Evolutionary conservation across 1,140 invertebrate genomes (phyloP).

Genomic region (Amyelois transitella): DNA sequence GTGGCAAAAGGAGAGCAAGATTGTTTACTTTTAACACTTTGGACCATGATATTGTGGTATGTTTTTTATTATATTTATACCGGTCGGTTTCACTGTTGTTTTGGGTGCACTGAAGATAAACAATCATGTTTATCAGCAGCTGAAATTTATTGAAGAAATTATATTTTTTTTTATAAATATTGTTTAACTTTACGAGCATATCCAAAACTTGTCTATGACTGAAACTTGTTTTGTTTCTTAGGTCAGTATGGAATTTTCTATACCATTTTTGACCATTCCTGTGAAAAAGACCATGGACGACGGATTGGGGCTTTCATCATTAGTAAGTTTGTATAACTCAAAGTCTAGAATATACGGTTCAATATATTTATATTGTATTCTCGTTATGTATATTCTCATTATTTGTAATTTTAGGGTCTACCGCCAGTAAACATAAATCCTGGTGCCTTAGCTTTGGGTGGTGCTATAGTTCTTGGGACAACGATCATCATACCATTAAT

Average conservation of each 20-base stretch:
- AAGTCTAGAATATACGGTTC: constrained; percentile 3
- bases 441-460: constrained; percentile 44
- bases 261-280: constrained; percentile 67
- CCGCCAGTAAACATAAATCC: constrained; percentile 63
- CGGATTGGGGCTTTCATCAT: constrained; percentile 15
- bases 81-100: no score
- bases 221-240: constrained; percentile 12
- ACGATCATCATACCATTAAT: constrained; percentile 46
- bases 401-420: constrained; percentile 38
- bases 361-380: constrained; percentile 11
- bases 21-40: constrained; percentile 46
- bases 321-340: constrained; percentile 23
- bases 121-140: neutral
- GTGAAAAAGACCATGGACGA: constrained; percentile 49
- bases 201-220: constrained; percentile 3
- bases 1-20: constrained; percentile 29
- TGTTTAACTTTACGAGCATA: no score
- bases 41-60: constrained; percentile 49
- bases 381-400: neutral
- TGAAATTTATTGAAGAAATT: neutral
- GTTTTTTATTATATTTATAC: no score
- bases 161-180: no score
- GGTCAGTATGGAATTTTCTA: constrained; percentile 62
- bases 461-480: constrained; percentile 40
- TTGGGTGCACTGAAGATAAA: no score